Evolutionary conservation across 2,888 invertebrate species (phyloP).

Genomic region (Brenthis hecate): DNA sequence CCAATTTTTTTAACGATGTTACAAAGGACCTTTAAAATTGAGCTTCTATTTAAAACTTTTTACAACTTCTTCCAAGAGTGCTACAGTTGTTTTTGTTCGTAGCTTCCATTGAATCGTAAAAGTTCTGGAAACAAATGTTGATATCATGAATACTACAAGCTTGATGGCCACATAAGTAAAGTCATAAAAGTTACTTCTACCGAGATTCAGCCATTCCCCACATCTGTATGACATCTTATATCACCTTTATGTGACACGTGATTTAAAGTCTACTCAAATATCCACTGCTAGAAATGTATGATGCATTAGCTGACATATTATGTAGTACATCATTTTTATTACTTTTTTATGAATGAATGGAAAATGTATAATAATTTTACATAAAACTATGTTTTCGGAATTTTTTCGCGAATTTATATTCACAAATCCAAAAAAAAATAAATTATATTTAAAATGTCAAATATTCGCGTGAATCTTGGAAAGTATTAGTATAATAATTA

Average conservation of each 20-base stretch:
- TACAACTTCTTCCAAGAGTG: neutral
- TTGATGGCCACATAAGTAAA: conserved; percentile 10
- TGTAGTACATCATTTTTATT: neutral
- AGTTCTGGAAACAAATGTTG: conserved; percentile 5
- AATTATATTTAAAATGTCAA: too few relatives aligned
- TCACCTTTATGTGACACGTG: conserved; percentile 16
- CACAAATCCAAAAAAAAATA: too few relatives aligned
- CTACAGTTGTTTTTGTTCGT: neutral
- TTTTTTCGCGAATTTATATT: too few relatives aligned
- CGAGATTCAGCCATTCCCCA: conserved; percentile 10
- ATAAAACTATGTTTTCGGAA: too few relatives aligned
- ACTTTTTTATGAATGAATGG: neutral
- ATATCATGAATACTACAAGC: neutral
- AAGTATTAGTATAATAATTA: too few relatives aligned
- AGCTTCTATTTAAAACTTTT: neutral
- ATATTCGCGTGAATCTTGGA: too few relatives aligned
- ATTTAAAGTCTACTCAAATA: conserved; percentile 7
- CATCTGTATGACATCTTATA: conserved; percentile 20
- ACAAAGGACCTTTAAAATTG: too few relatives aligned
- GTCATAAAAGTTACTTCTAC: conserved; percentile 7
- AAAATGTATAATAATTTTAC: too few relatives aligned
- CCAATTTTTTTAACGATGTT: too few relatives aligned
- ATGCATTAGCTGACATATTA: neutral
- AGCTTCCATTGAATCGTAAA: neutral
- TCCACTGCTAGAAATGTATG: neutral